phyloP scores from a whole-genome alignment of 2,888 invertebrate genomes.

The Lasioglossum figueresi region DNA sequence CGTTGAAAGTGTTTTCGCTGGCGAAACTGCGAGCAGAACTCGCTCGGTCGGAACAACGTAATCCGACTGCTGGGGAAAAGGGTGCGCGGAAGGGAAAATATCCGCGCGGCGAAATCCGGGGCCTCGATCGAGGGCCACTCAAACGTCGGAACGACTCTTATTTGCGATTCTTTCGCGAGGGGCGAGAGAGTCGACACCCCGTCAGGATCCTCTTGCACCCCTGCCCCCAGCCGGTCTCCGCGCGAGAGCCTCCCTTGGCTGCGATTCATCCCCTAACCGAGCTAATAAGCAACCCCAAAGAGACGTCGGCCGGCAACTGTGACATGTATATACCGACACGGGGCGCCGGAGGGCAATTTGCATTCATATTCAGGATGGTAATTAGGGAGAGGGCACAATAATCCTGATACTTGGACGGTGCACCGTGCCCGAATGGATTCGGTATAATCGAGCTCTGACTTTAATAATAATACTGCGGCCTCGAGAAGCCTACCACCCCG shows the following conservation, averaged over 20 bases:
- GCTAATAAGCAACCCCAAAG: slow-evolving; percentile 82
- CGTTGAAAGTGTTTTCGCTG: slow-evolving; percentile 44
- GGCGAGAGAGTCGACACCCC: slow-evolving; percentile 66
- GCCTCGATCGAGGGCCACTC: slow-evolving; percentile 70
- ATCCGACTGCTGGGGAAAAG: slow-evolving; percentile 29
- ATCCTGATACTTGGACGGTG: slow-evolving; percentile 75
- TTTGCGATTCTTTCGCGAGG: slow-evolving; percentile 76
- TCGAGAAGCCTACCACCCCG: neutral
- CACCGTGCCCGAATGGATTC: slow-evolving; percentile 60
- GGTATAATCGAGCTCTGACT: slow-evolving; percentile 65
- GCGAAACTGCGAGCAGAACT: slow-evolving; percentile 41
- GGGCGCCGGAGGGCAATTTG: slow-evolving; percentile 73
- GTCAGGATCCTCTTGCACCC: slow-evolving; percentile 53
- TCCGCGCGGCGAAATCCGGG: slow-evolving; percentile 76
- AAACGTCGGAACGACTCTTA: slow-evolving; percentile 73
- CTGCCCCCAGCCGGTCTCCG: slow-evolving; percentile 23
- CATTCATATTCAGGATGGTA: slow-evolving; percentile 83
- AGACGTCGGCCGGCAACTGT: slow-evolving; percentile 72
- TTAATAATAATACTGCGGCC: slow-evolving; percentile 68
- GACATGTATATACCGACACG: slow-evolving; percentile 68
- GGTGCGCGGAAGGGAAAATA: slow-evolving; percentile 43
- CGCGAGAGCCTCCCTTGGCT: slow-evolving; percentile 57
- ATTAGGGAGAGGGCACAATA: slow-evolving; percentile 81
- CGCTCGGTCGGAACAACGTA: slow-evolving; percentile 58
- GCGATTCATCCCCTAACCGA: slow-evolving; percentile 75